Evolutionary conservation across 1,140 invertebrate genomes (phyloP).

Genomic region (Gryllus bimaculatus): DNA sequence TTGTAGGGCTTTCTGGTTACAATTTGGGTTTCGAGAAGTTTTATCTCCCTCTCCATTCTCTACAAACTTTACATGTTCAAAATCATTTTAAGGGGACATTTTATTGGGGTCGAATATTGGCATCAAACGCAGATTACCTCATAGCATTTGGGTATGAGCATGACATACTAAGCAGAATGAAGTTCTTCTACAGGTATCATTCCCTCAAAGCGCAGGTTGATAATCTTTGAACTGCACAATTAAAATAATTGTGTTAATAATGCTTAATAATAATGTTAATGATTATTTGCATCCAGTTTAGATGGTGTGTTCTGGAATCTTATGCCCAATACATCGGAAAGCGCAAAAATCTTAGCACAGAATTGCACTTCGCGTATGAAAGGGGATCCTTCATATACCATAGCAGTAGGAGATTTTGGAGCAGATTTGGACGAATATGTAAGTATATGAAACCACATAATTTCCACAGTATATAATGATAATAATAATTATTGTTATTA

Average conservation of each 20-base stretch:
- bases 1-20: too few species aligned
- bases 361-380: conserved; percentile 13
- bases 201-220: neutral
- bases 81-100: conserved; percentile 63
- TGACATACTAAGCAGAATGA: conserved; percentile 51
- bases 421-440: conserved; percentile 36
- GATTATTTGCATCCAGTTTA: neutral
- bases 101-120: conserved; percentile 65
- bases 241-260: neutral
- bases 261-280: too few species aligned
- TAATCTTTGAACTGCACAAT: neutral
- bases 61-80: conserved; percentile 58
- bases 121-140: conserved; percentile 56
- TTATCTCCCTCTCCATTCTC: conserved; percentile 54
- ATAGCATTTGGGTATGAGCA: conserved; percentile 59
- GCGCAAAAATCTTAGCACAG: neutral
- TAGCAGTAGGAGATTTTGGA: conserved; percentile 38
- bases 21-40: conserved; percentile 49
- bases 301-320: conserved; percentile 9
- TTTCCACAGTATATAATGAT: too few species aligned
- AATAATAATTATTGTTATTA: too few species aligned
- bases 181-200: conserved; percentile 54
- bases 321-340: conserved; percentile 1
- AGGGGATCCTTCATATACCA: conserved; percentile 30
- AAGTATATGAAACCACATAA: conserved; percentile 22